phyloP scores from a whole-genome alignment of 23 tunicate genomes.

The Diplosoma virens region DNA sequence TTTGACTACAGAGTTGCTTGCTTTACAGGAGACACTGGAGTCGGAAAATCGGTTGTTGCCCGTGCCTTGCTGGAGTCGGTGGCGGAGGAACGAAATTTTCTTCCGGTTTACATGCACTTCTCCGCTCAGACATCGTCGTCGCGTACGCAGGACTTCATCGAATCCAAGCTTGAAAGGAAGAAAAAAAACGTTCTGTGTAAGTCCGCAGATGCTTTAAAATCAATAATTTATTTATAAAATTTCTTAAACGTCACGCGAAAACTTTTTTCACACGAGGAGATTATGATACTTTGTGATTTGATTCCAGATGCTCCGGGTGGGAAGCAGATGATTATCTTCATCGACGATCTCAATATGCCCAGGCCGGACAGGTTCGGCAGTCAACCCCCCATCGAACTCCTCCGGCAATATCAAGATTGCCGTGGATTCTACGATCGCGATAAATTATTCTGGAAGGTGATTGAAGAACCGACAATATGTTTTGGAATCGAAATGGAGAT shows the following conservation, averaged over 20 bases:
- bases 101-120: slow-evolving; percentile 88
- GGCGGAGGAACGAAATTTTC: slow-evolving; percentile 51
- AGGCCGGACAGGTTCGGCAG: slow-evolving; percentile 92
- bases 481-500: too few relatives aligned
- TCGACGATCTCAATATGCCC: slow-evolving; percentile 98
- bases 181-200: slow-evolving; percentile 80
- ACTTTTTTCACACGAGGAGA: too few relatives aligned
- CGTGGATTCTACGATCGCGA: slow-evolving; percentile 97
- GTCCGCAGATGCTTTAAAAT: too few relatives aligned
- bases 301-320: slow-evolving; percentile 80
- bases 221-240: not conserved
- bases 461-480: too few relatives aligned
- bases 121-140: slow-evolving; percentile 93
- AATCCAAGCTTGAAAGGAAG: slow-evolving; percentile 88
- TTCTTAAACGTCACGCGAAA: not conserved
- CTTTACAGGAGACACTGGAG: slow-evolving; percentile 90
- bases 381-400: slow-evolving; percentile 96
- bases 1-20: too few relatives aligned
- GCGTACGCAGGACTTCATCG: slow-evolving; percentile 95
- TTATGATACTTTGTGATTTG: not conserved
- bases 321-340: slow-evolving; percentile 79
- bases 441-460: slow-evolving; percentile 95
- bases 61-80: slow-evolving; percentile 82
- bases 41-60: slow-evolving; percentile 97
- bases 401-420: slow-evolving; percentile 95